Evolutionary conservation across 2,888 invertebrate genomes (phyloP).

Genomic region (Auanema freiburgensis): DNA sequence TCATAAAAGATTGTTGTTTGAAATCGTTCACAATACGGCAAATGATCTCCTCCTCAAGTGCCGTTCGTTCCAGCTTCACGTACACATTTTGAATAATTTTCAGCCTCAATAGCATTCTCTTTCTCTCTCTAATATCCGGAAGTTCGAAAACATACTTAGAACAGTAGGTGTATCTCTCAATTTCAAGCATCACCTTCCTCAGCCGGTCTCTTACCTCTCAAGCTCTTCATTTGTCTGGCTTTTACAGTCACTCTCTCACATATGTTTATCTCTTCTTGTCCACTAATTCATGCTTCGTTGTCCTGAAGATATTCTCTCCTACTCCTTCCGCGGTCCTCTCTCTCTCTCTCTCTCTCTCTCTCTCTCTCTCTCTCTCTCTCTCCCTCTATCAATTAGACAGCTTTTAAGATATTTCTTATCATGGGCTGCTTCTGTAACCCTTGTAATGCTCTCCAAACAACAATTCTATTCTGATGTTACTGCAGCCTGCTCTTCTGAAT

Average conservation of each 20-base stretch:
- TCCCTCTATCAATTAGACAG: not conserved
- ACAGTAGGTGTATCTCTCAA: no score
- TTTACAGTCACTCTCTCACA: not conserved
- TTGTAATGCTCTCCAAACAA: no score
- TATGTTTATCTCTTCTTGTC: not conserved
- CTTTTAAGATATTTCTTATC: no score
- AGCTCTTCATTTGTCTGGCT: not conserved
- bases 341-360: slow-evolving; percentile 4
- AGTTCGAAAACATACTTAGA: no score
- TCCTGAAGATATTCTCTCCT: not conserved
- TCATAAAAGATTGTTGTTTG: no score
- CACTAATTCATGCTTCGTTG: not conserved
- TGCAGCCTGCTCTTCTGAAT: no score
- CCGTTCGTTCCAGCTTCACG: not conserved
- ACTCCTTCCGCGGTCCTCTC: slow-evolving; percentile 5
- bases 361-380: slow-evolving; percentile 2
- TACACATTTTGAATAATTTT: slow-evolving; percentile 3
- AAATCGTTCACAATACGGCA: no score
- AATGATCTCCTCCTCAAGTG: no score
- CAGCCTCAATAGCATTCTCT: not conserved
- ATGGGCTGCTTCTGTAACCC: no score
- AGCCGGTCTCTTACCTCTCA: not conserved
- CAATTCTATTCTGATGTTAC: no score
- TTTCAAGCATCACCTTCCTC: no score
- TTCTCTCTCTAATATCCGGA: slow-evolving; percentile 4